Base-by-base conservation (phyloP, 2,113 vertebrate genomes). In the Melanerpes aurifrons region DNA sequence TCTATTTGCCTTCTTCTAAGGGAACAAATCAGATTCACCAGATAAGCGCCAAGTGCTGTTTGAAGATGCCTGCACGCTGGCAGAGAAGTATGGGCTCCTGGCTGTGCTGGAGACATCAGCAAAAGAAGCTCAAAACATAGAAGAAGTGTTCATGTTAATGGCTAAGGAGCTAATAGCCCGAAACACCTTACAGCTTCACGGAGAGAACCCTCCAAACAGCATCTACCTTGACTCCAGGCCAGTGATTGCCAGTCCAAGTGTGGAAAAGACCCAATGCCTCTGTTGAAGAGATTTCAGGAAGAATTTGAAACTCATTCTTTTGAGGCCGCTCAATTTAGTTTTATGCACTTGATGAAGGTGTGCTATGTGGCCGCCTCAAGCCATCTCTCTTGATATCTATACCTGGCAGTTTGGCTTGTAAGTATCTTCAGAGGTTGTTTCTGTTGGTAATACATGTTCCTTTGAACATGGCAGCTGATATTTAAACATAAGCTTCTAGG, bases 31-130 rank as follows among this genome's bases (percentile, higher is more conserved):
- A 0, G 99, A 99, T 89, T 89, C 99, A 7, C 96, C 98, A 90
- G 89, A 97, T 7, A 97, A 98, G 70, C 98, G 99, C 1, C 97
- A 98, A 5, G 98, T 99, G 29, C 95, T 91, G 16, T 99, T 99
- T 70, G 97, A 98, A 84, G 98, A 99, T 3, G 99, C 99, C 35
- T 99, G 99, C 93, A 96, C 96, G 0, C 92, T 99, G 83, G 98
- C 99, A 2, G 98, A 99, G 87, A 98, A 99, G 25, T 82, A 97
- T 0, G 98, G 98, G 22, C 96, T 99, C 58, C 93, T 99, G 3
- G 99, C 98, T 9, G 99, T 99, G 4, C 61, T 99, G 94, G 99
- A 99, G 94, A 99, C 99, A 2, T 99, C 99, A 1, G 99, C 99
- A 58, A 98, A 98, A 75, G 98, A 98, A 92, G 96, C 97, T 37